Percentiles rank a stretch among this genome's conserved stretches.
phyloP scores from a whole-genome alignment of 2,113 vertebrate genomes.

The Embiotoca jacksoni region DNA sequence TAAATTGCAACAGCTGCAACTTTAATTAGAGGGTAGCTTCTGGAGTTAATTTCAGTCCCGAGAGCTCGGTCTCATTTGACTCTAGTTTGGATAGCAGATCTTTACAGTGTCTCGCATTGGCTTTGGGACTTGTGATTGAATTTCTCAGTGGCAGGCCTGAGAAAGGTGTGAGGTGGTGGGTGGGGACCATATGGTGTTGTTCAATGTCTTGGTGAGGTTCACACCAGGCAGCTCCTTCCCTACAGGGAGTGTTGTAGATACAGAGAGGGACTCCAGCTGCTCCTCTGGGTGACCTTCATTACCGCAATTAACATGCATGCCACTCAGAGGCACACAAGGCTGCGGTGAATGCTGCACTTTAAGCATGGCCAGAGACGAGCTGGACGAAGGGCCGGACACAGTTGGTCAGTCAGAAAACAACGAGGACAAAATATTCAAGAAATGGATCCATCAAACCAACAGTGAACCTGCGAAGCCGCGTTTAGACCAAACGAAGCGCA shows the following conservation, averaged over 20 bases:
- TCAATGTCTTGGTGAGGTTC: slow-evolving; percentile 63
- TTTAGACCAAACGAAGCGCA: too few relatives aligned
- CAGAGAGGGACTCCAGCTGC: slow-evolving; percentile 77
- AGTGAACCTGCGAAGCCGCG: background rate
- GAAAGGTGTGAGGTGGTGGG: slow-evolving; percentile 59
- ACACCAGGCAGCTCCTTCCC: slow-evolving; percentile 54
- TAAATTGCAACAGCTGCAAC: slow-evolving; percentile 5
- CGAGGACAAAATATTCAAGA: background rate
- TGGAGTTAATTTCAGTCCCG: background rate
- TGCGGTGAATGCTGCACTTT: slow-evolving; percentile 26
- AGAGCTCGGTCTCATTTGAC: background rate
- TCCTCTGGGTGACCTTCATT: slow-evolving; percentile 82
- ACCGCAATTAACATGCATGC: slow-evolving; percentile 80
- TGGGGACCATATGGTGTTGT: slow-evolving; percentile 80
- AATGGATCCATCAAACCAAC: background rate
- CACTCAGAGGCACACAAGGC: slow-evolving; percentile 68
- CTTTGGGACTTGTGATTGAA: slow-evolving; percentile 28
- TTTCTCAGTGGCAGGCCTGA: slow-evolving; percentile 38
- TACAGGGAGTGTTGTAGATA: slow-evolving; percentile 74
- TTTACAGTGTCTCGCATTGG: slow-evolving; percentile 10
- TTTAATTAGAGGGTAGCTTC: background rate
- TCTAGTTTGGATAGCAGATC: background rate
- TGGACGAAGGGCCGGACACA: background rate
- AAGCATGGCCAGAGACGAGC: slow-evolving; percentile 4
- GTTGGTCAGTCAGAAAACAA: background rate